Evolutionary conservation across 2,113 vertebrate genomes (phyloP), one percentile per base, ranked within the genome.

Genomic region (Grammomys dolichurus): DNA sequence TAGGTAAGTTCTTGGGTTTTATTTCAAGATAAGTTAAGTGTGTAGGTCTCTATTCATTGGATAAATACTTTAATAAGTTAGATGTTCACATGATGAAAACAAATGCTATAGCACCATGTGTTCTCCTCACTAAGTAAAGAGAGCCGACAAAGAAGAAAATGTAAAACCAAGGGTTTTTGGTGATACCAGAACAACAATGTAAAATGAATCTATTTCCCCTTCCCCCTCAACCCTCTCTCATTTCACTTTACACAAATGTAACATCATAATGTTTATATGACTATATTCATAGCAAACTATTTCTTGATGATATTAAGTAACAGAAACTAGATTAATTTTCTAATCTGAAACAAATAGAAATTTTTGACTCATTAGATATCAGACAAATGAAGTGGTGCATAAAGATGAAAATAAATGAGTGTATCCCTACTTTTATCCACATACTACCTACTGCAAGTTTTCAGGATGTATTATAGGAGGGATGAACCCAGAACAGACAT

Each of bases 51-150:
- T 20, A 60, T 0, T 76, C 65, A 65, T 75, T 95, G 24, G 72
- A 87, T 78, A 87, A 91, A 91, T 65, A 69, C 19, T 96, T 69
- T 75, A 28, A 48, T 26, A 93, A 69, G 10, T n/a, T 76, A 87
- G 7, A 56, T 4, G 58, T 75, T 60, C 11, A 54, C 9, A 17
- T 94, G 20, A 56, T 60, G 65, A 72, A 43, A 19, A 31, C 26
- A 86, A 31, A 86, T 46, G 28, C 40, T 69, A 65, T 40, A 90
- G 5, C 5, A 46, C 58, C 13, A 26, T 19, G 0, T 78, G 36
- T 67, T 92, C 76, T 90, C 36, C 13, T 73, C 24, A 48, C n/a
- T 9, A 81, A 87, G 1, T 36, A 48, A 40, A 63, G 17, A 87
- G 4, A 67, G 8, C 28, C 2, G 73, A 86, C 11, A n/a, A 12